Base-by-base conservation (phyloP, 2,888 invertebrate species). In the Acanthosepion esculentum region DNA sequence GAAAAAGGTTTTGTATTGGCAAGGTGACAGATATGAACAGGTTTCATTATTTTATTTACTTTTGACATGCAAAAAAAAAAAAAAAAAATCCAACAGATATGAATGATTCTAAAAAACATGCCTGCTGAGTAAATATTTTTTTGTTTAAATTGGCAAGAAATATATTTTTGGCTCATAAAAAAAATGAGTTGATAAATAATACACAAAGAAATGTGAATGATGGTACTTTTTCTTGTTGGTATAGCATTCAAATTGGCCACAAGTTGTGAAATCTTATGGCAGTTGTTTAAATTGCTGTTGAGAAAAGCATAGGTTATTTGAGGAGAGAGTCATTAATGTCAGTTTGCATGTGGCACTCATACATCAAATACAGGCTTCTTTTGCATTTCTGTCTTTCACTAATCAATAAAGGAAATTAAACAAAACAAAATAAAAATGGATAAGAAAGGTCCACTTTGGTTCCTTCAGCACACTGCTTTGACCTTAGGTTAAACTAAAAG, bases 221-320 rank as follows among this genome's bases (percentile, higher is more conserved):
- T 78, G 78, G 33, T n/a, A 10, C 78, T 78, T 78, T n/a, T 10
- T 15, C 12, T 33, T 12, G n/a, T 78, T 15, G 12, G 23, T 59
- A 20, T 59, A 33, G n/a, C 78, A 18, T 78, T n/a, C 15, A n/a
- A 78, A 78, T 78, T 78, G n/a, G 78, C n/a, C n/a, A n/a, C n/a
- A 78, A 33, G 78, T 23, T 59, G 26, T 23, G 59, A 59, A 59
- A 59, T 59, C 78, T 78, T n/a, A 78, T 78, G 15, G 33, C 78
- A 33, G 78, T 78, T n/a, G n/a, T n/a, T n/a, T 78, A n/a, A 78
- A n/a, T 78, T 78, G 78, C 78, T 78, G n/a, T n/a, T n/a, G n/a
- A 12, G 33, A 78, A 78, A 78, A 15, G 12, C n/a, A 12, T 15
- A 78, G 33, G n/a, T 78, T n/a, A 78, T 10, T n/a, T 78, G n/a